These are phyloP conservation scores for Sycobia sp. DNA, from an alignment of 1,140 invertebrate genomes.

Conservation along the genomic window DNA sequence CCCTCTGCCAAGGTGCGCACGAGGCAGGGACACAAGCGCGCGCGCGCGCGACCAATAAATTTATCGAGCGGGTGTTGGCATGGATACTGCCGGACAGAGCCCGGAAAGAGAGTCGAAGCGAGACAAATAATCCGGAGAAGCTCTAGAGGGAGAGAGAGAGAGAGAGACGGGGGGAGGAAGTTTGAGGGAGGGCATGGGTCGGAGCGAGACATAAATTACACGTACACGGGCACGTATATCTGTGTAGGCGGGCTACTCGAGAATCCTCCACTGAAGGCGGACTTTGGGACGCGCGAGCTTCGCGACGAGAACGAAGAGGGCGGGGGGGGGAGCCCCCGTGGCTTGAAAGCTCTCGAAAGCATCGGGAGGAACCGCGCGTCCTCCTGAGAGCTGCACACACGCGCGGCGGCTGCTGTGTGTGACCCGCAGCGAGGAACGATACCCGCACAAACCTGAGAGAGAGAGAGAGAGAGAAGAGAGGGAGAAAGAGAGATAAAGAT, in stretches of 20 bases:
- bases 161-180: too few relatives aligned
- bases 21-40: too few relatives aligned
- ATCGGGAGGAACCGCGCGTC: not conserved
- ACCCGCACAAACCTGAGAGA: not conserved
- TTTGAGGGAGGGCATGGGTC: too few relatives aligned
- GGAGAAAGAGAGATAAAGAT: constrained; percentile 8
- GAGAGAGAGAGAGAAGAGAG: not conserved
- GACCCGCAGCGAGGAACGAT: not conserved
- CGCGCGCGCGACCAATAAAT: constrained; percentile 58
- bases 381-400: constrained; percentile 3
- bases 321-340: not conserved
- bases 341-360: not conserved
- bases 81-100: constrained; percentile 61
- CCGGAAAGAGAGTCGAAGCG: constrained; percentile 24
- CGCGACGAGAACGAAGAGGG: not conserved
- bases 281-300: not conserved
- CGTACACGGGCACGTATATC: not conserved
- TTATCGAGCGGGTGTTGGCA: constrained; percentile 64
- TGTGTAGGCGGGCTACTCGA: not conserved
- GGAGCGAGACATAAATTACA: too few relatives aligned
- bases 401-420: not conserved
- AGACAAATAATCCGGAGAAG: too few relatives aligned
- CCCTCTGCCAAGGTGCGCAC: too few relatives aligned
- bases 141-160: too few relatives aligned
- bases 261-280: not conserved